Percentiles rank a stretch among this genome's conserved stretches.
Conservation (phyloP, 2,113 vertebrate genomes). For the Notothenia rossii region DNA sequence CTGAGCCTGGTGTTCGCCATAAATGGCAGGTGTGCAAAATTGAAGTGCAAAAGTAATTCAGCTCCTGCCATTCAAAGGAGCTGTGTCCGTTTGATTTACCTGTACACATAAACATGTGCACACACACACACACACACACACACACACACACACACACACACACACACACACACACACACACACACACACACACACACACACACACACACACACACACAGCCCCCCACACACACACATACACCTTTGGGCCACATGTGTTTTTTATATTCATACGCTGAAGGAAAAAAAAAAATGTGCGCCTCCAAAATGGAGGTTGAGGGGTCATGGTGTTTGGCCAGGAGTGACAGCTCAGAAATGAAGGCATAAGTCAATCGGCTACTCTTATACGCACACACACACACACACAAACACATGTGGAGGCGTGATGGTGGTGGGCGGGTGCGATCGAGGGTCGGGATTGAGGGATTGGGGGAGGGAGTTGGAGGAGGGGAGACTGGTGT, state of each 20-base stretch:
- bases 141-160: slow-evolving; percentile 42
- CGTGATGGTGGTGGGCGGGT: slow-evolving; percentile 30
- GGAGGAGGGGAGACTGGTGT: slow-evolving; percentile 49
- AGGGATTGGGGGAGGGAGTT: slow-evolving; percentile 45
- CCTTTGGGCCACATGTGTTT: slow-evolving; percentile 77
- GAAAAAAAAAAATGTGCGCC: slow-evolving; percentile 45
- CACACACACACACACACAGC: slow-evolving; percentile 17
- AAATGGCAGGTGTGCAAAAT: slow-evolving; percentile 78
- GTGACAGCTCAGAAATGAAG: slow-evolving; percentile 85
- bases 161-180: slow-evolving; percentile 39
- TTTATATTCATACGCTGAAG: slow-evolving; percentile 78
- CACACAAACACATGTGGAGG: slow-evolving; percentile 6
- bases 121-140: slow-evolving; percentile 45
- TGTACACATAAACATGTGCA: slow-evolving; percentile 63
- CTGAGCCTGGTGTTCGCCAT: slow-evolving; percentile 59
- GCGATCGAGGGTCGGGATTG: slow-evolving; percentile 34
- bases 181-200: slow-evolving; percentile 42
- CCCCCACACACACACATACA: slow-evolving; percentile 26
- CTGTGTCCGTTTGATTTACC: slow-evolving; percentile 78
- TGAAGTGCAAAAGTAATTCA: slow-evolving; percentile 79
- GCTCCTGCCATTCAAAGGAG: slow-evolving; percentile 78
- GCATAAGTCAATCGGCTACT: slow-evolving; percentile 82
- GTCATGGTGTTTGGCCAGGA: slow-evolving; percentile 83
- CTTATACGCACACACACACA: slow-evolving; percentile 45
- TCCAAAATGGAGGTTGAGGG: slow-evolving; percentile 76